Conservation (phyloP, 1,140 invertebrate genomes). For the Orchesella cincta region DNA sequence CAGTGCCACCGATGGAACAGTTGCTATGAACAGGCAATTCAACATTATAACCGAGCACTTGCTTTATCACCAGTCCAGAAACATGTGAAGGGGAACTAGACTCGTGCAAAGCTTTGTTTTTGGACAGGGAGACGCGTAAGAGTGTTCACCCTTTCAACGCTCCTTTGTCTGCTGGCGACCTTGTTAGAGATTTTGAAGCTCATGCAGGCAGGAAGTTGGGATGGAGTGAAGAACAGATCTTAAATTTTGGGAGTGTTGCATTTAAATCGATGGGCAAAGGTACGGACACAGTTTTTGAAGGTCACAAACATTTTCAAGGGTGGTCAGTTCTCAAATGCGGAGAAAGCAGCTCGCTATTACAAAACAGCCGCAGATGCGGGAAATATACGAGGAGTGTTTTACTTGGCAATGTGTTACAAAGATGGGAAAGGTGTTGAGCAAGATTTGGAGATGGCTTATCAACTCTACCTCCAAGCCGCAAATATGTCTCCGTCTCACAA, state of each 20-base stretch:
- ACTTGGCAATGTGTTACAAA: neutral
- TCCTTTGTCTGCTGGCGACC: neutral
- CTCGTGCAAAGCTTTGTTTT: neutral
- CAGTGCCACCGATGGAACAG: neutral
- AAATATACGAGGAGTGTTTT: slow-evolving; percentile 22
- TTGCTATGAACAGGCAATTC: neutral
- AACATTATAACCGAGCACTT: neutral
- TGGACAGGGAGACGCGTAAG: neutral
- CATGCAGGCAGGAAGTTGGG: neutral
- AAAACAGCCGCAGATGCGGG: neutral
- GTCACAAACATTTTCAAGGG: neutral
- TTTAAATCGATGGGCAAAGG: neutral
- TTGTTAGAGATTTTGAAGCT: neutral
- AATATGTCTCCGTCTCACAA: too few species aligned
- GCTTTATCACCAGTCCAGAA: neutral
- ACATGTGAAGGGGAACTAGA: neutral
- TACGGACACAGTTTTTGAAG: neutral
- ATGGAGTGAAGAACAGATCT: too few species aligned
- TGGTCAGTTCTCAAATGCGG: neutral
- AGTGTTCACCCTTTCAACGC: neutral
- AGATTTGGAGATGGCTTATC: neutral
- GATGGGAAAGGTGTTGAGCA: slow-evolving; percentile 19
- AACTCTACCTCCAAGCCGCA: too few species aligned
- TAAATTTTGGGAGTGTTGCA: neutral
- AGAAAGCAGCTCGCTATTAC: neutral